A percentile compares a stretch with the other conserved stretches of the same genome.
phyloP scores from a whole-genome alignment of 2,888 invertebrate species.

The Leptogaster cylindrica region DNA sequence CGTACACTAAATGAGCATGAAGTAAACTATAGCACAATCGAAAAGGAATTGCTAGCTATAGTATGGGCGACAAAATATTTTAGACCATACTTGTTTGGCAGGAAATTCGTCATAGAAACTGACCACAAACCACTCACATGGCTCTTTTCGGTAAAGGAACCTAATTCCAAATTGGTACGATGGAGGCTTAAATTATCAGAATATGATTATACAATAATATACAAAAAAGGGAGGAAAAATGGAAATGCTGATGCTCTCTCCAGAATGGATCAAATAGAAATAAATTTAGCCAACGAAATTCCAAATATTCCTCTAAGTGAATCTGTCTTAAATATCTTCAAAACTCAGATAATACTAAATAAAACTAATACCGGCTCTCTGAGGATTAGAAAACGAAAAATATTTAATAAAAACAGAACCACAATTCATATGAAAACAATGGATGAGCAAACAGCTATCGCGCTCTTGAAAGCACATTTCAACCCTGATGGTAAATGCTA shows the following conservation, averaged over 20 bases:
- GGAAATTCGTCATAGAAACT: background rate
- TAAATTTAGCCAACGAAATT: background rate
- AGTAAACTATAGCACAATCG: constrained; percentile 44
- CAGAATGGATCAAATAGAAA: constrained; percentile 7
- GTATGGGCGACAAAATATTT: no score
- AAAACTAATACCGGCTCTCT: background rate
- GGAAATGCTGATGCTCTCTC: constrained; percentile 45
- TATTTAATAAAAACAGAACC: background rate
- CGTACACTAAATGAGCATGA: no score
- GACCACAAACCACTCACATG: background rate
- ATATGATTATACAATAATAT: constrained; percentile 1
- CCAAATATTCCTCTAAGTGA: background rate
- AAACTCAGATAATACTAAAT: background rate
- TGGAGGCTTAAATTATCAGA: constrained; percentile 23
- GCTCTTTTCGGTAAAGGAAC: background rate
- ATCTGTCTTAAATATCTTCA: background rate
- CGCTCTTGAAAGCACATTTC: background rate
- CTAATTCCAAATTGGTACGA: background rate
- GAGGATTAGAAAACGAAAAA: background rate
- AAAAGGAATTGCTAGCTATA: background rate
- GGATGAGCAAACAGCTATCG: background rate
- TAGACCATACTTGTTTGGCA: background rate
- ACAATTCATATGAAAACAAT: background rate
- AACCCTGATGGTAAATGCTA: background rate
- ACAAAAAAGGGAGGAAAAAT: constrained; percentile 29